phyloP scores from a whole-genome alignment of 2,888 invertebrate species.

The Pollenia angustigena region DNA sequence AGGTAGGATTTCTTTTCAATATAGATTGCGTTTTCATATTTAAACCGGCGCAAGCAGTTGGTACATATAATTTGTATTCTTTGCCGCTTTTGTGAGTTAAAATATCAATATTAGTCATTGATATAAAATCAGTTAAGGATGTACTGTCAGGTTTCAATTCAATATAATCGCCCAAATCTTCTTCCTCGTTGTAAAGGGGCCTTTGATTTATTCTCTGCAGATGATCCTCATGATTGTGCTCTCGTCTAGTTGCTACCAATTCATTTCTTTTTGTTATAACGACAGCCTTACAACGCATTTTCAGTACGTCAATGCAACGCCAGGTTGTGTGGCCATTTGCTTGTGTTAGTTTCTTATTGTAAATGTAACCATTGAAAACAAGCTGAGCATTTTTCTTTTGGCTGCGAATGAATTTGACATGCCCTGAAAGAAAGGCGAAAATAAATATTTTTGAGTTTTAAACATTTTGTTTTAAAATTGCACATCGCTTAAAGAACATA shows the following conservation, averaged over 20 bases:
- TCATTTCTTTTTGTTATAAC: constrained; percentile 83
- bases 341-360: constrained; percentile 84
- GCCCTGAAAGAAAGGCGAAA: constrained; percentile 70
- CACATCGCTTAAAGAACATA: background rate
- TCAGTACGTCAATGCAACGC: constrained; percentile 84
- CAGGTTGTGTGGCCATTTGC: constrained; percentile 84
- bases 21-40: constrained; percentile 50
- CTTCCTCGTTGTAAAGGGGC: constrained; percentile 82
- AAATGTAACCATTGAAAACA: constrained; percentile 83
- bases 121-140: constrained; percentile 81
- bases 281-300: constrained; percentile 83
- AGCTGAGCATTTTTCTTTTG: constrained; percentile 85
- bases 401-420: constrained; percentile 84
- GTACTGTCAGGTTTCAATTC: constrained; percentile 82
- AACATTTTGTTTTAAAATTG: background rate
- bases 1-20: constrained; percentile 39
- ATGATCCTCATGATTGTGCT: constrained; percentile 83
- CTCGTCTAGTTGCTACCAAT: constrained; percentile 81
- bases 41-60: constrained; percentile 74
- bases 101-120: constrained; percentile 80
- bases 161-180: constrained; percentile 83
- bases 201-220: constrained; percentile 81
- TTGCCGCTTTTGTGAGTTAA: constrained; percentile 81
- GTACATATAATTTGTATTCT: constrained; percentile 82
- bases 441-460: background rate